Base-by-base conservation (phyloP, 2,888 invertebrate species). In the Agrilus biguttatus region DNA sequence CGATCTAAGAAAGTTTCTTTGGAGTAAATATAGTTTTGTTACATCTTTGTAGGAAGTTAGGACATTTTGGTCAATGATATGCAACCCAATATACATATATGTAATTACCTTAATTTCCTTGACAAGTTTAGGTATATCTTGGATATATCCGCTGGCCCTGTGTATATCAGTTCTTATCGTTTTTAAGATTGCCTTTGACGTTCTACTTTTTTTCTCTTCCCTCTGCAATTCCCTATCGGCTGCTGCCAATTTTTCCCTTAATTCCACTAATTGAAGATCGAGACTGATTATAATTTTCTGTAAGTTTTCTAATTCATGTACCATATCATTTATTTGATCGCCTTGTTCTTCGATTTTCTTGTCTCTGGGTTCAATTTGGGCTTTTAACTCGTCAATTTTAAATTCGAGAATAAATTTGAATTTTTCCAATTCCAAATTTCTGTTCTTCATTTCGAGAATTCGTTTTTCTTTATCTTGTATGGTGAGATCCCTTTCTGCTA, bases 351-450 rank as follows among this genome's bases (percentile, higher is more conserved):
- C 80, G 52, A 92, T 90, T 56, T 85, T 85, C 49, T 79, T 75
- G 58, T 91, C 89, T 51, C 83, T 75, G 1, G 91, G 91, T 58
- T 89, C 87, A 56, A 93, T 87, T 68, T 80, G 75, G 54, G 60
- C 59, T 61, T 87, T 85, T 17, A 92, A 63, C 56, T 93, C 91
- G 28, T 82, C 80, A 45, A 93, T 89, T 65, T 90, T 90, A 60
- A 89, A 88, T 57, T 87, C 86, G 32, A 92, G 67, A 1, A 92
- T 88, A 62, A 88, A 90, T 60, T 88, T 90, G 62, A 85, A 88
- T 62, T 92, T 93, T 59, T 93, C 90, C 48, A 93, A 65, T 59
- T 92, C 91, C 57, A 83, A 80, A 58, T 87, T 91, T 58, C 82
- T 86, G 50, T 81, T 78, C 60, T 88, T 84, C 45, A 91, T 63